Conservation (phyloP, 2,797 vertebrate species). For the Eleutherodactylus coqui region DNA sequence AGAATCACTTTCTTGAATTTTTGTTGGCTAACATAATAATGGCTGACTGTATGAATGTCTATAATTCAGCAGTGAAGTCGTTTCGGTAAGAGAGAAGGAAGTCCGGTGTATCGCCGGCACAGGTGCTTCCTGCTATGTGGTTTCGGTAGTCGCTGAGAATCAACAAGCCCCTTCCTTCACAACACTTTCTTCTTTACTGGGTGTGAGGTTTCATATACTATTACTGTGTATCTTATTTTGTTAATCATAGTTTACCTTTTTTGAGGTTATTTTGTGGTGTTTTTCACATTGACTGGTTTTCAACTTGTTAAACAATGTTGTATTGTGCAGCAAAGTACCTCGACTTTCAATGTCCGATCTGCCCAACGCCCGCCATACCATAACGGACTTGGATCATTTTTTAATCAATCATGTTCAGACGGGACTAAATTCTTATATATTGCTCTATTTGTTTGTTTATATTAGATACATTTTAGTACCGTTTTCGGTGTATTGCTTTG, state of each 20-base stretch:
- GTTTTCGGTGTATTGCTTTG: not conserved
- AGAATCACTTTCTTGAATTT: not conserved
- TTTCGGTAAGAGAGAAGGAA: not conserved
- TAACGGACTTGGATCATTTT: too few relatives aligned
- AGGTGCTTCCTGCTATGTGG: conserved; percentile 41
- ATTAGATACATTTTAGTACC: too few relatives aligned
- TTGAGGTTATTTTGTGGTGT: not conserved
- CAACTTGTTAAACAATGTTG: not conserved
- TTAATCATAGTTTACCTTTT: not conserved
- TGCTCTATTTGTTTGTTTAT: too few relatives aligned
- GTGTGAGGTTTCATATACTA: not conserved
- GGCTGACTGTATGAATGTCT: not conserved
- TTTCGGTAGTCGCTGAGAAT: not conserved
- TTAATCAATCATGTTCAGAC: too few relatives aligned
- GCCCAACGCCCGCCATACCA: too few relatives aligned
- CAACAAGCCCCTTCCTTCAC: not conserved
- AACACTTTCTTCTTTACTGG: not conserved
- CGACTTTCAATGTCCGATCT: too few relatives aligned
- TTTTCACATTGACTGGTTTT: not conserved
- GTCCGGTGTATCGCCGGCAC: not conserved
- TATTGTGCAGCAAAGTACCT: not conserved
- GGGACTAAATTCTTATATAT: too few relatives aligned
- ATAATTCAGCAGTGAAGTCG: not conserved
- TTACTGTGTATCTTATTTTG: not conserved
- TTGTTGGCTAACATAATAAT: not conserved